These are phyloP conservation scores for Diplazon laetatorius DNA, from an alignment of 2,888 invertebrate species.

Conservation along the genomic window DNA sequence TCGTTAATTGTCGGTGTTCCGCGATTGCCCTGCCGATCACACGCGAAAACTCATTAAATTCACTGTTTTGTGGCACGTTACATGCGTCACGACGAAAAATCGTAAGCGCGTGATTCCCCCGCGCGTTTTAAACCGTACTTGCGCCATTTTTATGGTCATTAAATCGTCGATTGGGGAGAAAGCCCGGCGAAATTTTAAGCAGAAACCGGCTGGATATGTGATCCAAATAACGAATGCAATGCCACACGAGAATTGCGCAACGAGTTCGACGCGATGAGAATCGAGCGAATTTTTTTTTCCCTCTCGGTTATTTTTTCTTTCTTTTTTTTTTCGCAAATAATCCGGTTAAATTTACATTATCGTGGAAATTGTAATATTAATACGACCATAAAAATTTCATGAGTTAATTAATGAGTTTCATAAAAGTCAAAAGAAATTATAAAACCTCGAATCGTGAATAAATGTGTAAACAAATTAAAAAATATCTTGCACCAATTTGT, in stretches of 20 bases:
- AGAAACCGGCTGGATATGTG: slow-evolving; percentile 22
- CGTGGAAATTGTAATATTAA: too few relatives aligned
- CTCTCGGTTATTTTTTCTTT: too few relatives aligned
- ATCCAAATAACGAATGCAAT: slow-evolving; percentile 27
- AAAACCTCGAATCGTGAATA: too few relatives aligned
- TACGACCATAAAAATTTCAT: neutral
- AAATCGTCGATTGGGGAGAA: slow-evolving; percentile 23
- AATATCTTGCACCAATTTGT: too few relatives aligned
- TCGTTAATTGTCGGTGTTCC: slow-evolving; percentile 56
- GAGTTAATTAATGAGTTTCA: neutral
- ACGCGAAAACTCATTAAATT: slow-evolving; percentile 51
- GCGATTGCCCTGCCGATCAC: slow-evolving; percentile 36
- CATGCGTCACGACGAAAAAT: slow-evolving; percentile 43
- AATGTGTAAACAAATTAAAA: too few relatives aligned
- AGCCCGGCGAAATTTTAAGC: slow-evolving; percentile 29
- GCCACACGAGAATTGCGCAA: slow-evolving; percentile 6
- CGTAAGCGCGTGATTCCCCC: too few relatives aligned
- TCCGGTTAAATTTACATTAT: too few relatives aligned
- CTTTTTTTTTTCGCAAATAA: too few relatives aligned
- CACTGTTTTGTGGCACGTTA: slow-evolving; percentile 30
- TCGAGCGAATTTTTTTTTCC: too few relatives aligned
- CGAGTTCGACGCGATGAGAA: slow-evolving; percentile 2
- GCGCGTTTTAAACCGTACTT: neutral
- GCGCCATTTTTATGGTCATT: slow-evolving; percentile 17
- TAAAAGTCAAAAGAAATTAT: too few relatives aligned